These are phyloP conservation scores for Clarias macrocephalus DNA, from an alignment of 2,113 vertebrate species.

Conservation along the genomic window DNA sequence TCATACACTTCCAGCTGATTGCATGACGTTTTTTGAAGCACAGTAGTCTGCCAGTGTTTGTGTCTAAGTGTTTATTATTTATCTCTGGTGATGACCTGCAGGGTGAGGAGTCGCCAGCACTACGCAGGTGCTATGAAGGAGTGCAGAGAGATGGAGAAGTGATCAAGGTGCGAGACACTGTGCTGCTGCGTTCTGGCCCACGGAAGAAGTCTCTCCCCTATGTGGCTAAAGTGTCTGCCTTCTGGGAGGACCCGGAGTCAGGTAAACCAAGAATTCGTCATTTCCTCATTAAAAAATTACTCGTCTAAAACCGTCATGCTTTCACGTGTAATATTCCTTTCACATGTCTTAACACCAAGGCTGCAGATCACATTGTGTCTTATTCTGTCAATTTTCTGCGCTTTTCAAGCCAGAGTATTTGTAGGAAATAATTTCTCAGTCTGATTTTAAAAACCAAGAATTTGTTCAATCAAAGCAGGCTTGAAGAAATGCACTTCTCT, in stretches of 20 bases:
- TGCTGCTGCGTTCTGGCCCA: slow-evolving; percentile 91
- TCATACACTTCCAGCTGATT: neutral
- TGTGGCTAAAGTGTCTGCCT: slow-evolving; percentile 93
- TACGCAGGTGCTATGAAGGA: slow-evolving; percentile 90
- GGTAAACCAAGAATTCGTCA: slow-evolving; percentile 69
- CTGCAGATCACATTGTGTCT: neutral
- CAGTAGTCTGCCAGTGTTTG: neutral
- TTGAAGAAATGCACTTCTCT: neutral
- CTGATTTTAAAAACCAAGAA: neutral
- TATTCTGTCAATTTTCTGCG: neutral
- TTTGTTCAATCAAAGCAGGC: neutral
- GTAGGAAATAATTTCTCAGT: neutral
- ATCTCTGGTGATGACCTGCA: slow-evolving; percentile 60
- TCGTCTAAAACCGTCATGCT: neutral
- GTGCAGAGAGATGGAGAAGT: slow-evolving; percentile 89
- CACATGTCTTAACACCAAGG: neutral
- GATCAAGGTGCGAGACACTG: slow-evolving; percentile 91
- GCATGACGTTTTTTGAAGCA: neutral
- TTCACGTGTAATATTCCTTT: neutral
- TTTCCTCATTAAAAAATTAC: neutral
- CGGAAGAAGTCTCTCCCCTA: slow-evolving; percentile 95
- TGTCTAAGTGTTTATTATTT: neutral
- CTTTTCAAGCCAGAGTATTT: neutral
- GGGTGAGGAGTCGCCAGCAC: slow-evolving; percentile 86
- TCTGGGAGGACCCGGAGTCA: slow-evolving; percentile 96